Conservation (phyloP, 1,140 invertebrate genomes). For the Trichomalopsis sarcophagae region DNA sequence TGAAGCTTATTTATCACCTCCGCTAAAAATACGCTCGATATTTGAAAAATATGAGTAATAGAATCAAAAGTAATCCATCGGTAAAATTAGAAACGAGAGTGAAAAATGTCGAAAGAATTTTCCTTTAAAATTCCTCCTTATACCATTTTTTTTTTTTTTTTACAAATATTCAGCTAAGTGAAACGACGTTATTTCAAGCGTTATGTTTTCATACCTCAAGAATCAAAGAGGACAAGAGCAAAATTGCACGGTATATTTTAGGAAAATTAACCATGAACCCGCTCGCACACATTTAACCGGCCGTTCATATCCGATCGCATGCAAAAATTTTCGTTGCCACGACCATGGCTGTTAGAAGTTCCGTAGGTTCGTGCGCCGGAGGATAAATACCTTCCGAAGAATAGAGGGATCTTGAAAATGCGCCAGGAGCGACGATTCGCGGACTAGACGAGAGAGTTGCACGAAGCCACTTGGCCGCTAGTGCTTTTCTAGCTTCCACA, state of each 20-base stretch:
- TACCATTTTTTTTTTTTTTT: too few relatives aligned
- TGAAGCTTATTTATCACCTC: background rate
- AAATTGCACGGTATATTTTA: background rate
- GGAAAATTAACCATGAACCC: background rate
- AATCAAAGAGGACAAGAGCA: background rate
- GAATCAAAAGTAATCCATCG: background rate
- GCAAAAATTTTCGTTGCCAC: constrained; percentile 1
- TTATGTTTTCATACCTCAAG: background rate
- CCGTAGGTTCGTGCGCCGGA: background rate
- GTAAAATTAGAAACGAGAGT: background rate
- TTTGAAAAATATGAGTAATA: background rate
- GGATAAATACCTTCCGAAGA: background rate
- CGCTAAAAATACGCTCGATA: background rate
- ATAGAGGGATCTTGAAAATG: background rate
- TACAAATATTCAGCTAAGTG: background rate
- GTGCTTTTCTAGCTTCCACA: background rate
- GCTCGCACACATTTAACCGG: background rate
- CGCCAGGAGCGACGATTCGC: background rate
- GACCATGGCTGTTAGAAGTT: background rate
- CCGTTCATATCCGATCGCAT: background rate
- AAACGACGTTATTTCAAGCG: too few relatives aligned
- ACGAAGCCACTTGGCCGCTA: background rate
- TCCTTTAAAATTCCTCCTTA: background rate
- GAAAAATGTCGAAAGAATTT: constrained; percentile 1
- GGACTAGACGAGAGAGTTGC: background rate